phyloP scores from a whole-genome alignment of 2,113 vertebrate species.

The Podarcis raffonei region DNA sequence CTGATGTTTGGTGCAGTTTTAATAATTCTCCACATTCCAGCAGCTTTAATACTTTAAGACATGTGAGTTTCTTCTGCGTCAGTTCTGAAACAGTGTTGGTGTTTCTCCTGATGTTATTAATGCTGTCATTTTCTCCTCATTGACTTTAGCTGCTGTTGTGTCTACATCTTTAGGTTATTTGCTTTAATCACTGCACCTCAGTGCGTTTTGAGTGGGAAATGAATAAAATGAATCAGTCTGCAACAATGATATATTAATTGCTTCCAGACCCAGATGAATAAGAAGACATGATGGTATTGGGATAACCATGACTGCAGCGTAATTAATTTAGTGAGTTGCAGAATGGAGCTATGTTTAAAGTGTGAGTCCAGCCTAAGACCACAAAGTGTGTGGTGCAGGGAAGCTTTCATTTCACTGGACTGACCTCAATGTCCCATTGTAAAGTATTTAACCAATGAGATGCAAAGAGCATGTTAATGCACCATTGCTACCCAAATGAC shows the following conservation, averaged over 20 bases:
- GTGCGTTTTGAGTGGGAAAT: not conserved
- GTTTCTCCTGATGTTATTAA: not conserved
- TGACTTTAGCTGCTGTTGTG: not conserved
- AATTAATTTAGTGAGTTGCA: not conserved
- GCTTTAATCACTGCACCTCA: not conserved
- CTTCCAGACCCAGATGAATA: not conserved
- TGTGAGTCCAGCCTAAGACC: not conserved
- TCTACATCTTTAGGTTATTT: not conserved
- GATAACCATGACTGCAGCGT: not conserved
- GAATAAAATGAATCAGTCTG: not conserved
- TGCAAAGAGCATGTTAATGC: no score
- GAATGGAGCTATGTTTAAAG: not conserved
- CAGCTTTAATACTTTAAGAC: not conserved
- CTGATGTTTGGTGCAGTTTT: not conserved
- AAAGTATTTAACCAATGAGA: no score
- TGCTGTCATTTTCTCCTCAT: not conserved
- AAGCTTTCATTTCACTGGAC: no score
- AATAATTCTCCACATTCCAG: not conserved
- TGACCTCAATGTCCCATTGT: no score
- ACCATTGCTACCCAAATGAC: no score
- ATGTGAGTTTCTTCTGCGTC: not conserved
- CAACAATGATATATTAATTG: not conserved
- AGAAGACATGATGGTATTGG: not conserved
- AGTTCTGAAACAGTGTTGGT: not conserved
- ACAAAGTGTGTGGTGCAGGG: not conserved